Evolutionary conservation across 2,113 vertebrate genomes (phyloP).

Genomic region (Marmota flaviventris): DNA sequence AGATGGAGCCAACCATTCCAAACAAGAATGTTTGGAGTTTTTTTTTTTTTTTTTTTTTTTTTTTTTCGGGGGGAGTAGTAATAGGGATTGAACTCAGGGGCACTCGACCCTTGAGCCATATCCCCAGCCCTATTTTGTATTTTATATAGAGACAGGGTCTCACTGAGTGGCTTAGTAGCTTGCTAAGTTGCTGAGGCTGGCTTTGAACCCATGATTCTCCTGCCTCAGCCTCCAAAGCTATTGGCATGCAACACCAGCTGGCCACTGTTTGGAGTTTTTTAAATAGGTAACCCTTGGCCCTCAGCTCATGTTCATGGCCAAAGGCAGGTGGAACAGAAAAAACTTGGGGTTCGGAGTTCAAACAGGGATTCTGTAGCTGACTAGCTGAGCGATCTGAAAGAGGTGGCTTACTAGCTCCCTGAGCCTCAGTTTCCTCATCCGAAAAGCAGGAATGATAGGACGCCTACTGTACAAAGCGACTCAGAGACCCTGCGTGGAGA

Average conservation of each 20-base stretch:
- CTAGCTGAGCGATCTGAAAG: background rate
- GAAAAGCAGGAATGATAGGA: background rate
- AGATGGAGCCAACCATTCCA: conserved; percentile 34
- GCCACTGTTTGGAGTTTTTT: background rate
- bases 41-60: fast-evolving
- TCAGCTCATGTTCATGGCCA: background rate
- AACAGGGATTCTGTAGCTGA: background rate
- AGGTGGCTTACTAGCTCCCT: background rate
- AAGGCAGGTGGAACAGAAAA: background rate
- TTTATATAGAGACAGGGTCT: too few species aligned
- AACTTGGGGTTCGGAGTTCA: background rate
- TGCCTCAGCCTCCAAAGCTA: too few species aligned
- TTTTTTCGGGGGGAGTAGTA: too few species aligned
- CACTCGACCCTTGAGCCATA: too few species aligned
- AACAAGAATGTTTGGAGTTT: background rate
- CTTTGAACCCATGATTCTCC: too few species aligned
- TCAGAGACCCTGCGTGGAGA: background rate
- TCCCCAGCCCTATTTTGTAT: too few species aligned
- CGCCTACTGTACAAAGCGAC: background rate
- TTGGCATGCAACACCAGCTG: too few species aligned
- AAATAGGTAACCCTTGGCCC: background rate
- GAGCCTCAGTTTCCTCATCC: conserved; percentile 7
- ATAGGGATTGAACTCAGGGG: too few species aligned
- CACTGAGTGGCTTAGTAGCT: too few species aligned
- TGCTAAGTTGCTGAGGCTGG: too few species aligned